Evolutionary conservation across 2,113 vertebrate species (phyloP), one percentile per base, ranked within the genome.

Genomic region (Tor tambroides): DNA sequence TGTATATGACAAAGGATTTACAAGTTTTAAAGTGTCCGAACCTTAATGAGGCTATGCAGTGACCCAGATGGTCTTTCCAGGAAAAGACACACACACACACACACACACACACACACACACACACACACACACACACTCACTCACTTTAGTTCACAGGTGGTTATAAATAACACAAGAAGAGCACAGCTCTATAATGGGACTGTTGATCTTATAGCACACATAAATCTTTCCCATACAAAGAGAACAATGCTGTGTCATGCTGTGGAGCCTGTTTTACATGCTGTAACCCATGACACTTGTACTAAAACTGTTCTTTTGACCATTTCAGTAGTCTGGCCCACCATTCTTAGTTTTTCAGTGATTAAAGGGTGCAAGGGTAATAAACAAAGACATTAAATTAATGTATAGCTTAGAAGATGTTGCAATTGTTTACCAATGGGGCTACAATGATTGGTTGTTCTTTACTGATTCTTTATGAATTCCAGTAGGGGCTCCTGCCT

Each of bases 401-500:
- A 83, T 59, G 51, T 61, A 59, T 43, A 54, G 10, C 2, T 28
- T 32, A 74, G 43, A 69, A 49, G 32, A 21, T 74, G 77, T 69
- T 76, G 77, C 41, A 46, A 85, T 71, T n/a, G 41, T 63, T 63
- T 23, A 61, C 41, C 72, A 69, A 72, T 26, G 43, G 63, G 35
- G 30, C 41, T 79, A 56, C 51, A 86, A 76, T 86, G 83, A 84
- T 86, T 51, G 69, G 15, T 51, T 65, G 69, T 61, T 92, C 84
- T 91, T 93, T 88, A 77, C 89, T 87, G 49, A 91, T 88, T 92
- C 89, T 63, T 79, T 90, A 84, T 78, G 72, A 86, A 91, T 92
- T 88, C 89, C 81, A 87, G 61, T 75, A 67, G 83, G 59, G 69
- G 35, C 87, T 89, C 88, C 92, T 90, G 85, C 94, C 94, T 74